These are phyloP conservation scores for Chrysochloris asiatica DNA, from an alignment of 2,113 vertebrate genomes.

Conservation along the genomic window DNA sequence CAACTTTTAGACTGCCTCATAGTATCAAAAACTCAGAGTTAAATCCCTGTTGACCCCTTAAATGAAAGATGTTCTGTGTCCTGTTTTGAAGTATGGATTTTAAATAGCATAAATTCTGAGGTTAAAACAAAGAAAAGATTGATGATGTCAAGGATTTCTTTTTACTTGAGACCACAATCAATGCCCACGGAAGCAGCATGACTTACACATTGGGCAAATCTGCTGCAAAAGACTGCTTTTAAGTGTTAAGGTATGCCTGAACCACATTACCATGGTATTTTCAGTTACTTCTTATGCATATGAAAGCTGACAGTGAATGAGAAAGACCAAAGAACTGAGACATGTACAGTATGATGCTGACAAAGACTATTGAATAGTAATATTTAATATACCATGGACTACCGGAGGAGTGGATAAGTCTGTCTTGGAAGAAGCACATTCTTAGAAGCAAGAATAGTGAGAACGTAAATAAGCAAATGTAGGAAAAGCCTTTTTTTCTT, in stretches of 20 bases:
- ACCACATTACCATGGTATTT: not conserved
- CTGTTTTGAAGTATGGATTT: conserved; percentile 9
- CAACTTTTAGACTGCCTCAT: not conserved
- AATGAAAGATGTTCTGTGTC: not conserved
- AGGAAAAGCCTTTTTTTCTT: too few species aligned
- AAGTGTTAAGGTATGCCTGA: not conserved
- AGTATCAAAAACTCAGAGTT: not conserved
- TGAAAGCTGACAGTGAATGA: not conserved
- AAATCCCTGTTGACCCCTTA: not conserved
- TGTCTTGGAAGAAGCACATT: not conserved
- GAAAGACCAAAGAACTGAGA: too few species aligned
- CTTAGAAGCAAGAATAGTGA: too few species aligned
- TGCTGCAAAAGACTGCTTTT: not conserved
- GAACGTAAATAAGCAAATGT: too few species aligned
- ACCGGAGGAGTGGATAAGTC: not conserved
- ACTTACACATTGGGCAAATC: not conserved
- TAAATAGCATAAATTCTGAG: not conserved
- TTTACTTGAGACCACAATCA: not conserved
- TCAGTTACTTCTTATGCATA: not conserved
- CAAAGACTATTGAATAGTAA: too few species aligned
- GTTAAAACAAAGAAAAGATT: not conserved
- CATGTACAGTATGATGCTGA: too few species aligned
- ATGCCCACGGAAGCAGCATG: too few species aligned
- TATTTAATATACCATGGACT: not conserved
- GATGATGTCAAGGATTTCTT: not conserved